Percentiles rank a stretch among this genome's conserved stretches.
Conservation (phyloP, 1,140 invertebrate species). For the Octopus sinensis region DNA sequence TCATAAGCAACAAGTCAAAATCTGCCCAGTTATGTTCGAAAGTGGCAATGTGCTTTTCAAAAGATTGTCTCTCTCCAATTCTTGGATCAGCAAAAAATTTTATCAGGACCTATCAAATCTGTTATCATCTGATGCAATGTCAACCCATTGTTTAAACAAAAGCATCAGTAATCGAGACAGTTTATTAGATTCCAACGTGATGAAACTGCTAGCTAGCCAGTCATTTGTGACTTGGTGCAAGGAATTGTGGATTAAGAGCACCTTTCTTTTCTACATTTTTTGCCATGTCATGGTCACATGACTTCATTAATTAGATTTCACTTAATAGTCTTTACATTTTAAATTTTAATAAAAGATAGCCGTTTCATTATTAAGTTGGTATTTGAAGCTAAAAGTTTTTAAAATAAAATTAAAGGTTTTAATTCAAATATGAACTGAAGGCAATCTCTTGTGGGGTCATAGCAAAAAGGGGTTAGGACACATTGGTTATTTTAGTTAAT, state of each 20-base stretch:
- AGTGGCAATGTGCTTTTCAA: slow-evolving; percentile 71
- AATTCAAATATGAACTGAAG: too few species aligned
- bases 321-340: slow-evolving; percentile 59
- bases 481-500: too few species aligned
- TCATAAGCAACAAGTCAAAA: slow-evolving; percentile 68
- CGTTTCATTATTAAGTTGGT: too few species aligned
- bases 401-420: too few species aligned
- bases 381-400: too few species aligned
- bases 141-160: slow-evolving; percentile 69
- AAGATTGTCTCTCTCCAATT: slow-evolving; percentile 69
- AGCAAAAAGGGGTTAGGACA: too few species aligned
- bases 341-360: too few species aligned
- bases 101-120: slow-evolving; percentile 75
- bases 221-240: slow-evolving; percentile 64
- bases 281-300: slow-evolving; percentile 79
- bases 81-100: slow-evolving; percentile 72
- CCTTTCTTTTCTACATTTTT: slow-evolving; percentile 85
- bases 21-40: slow-evolving; percentile 86
- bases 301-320: slow-evolving; percentile 75
- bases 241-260: slow-evolving; percentile 78
- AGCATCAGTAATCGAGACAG: slow-evolving; percentile 68
- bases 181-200: slow-evolving; percentile 73
- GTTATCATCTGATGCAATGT: slow-evolving; percentile 66
- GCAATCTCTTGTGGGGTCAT: too few species aligned
- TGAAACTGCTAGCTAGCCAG: slow-evolving; percentile 65